A percentile compares a stretch with the other conserved stretches of the same genome.
phyloP scores from a whole-genome alignment of 2,888 invertebrate species.

The Metellina segmentata region DNA sequence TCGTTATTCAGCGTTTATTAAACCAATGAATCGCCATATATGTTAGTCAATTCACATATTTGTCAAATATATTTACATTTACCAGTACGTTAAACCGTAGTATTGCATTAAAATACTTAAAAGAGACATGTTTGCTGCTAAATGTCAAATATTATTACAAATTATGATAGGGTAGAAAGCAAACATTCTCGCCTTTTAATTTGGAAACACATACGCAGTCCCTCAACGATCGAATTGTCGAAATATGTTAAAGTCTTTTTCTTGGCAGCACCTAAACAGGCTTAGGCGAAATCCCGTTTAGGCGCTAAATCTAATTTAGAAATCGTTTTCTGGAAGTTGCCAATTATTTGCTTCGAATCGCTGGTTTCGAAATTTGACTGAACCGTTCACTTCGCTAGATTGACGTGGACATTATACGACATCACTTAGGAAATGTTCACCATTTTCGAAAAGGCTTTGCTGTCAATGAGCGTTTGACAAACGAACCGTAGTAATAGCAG shows the following conservation, averaged over 20 bases:
- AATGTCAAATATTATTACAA: too few relatives aligned
- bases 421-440: slow-evolving; percentile 2
- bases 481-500: slow-evolving; percentile 45
- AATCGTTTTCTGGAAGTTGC: slow-evolving; percentile 32
- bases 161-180: too few relatives aligned
- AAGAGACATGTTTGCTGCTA: too few relatives aligned
- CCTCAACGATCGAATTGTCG: not conserved
- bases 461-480: slow-evolving; percentile 28
- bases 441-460: slow-evolving; percentile 32
- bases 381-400: slow-evolving; percentile 25
- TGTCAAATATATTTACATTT: too few relatives aligned
- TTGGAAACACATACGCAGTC: not conserved
- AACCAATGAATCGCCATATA: too few relatives aligned
- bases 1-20: too few relatives aligned
- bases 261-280: slow-evolving; percentile 13
- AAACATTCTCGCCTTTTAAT: too few relatives aligned
- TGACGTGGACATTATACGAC: slow-evolving; percentile 48
- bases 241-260: slow-evolving; percentile 28
- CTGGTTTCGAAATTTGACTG: slow-evolving; percentile 52
- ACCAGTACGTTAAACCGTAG: too few relatives aligned
- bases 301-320: slow-evolving; percentile 60
- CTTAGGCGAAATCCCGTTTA: slow-evolving; percentile 60
- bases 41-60: too few relatives aligned
- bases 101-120: too few relatives aligned
- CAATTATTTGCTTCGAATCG: slow-evolving; percentile 57